Conservation (phyloP, 2,888 invertebrate species). For the Caenorhabditis doughertyi region DNA sequence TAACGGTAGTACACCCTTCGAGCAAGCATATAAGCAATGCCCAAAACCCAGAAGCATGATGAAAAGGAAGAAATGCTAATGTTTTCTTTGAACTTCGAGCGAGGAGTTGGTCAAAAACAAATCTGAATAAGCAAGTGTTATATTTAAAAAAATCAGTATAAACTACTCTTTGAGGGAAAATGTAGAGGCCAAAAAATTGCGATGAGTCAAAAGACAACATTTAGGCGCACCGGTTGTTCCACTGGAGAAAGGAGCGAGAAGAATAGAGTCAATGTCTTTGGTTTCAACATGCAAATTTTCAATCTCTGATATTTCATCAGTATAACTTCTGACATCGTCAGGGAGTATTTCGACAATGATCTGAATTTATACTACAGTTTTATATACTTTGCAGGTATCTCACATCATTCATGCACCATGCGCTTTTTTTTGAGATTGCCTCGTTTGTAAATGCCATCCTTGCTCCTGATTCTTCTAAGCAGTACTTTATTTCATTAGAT, state of each 20-base stretch:
- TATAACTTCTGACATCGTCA: slow-evolving; percentile 11
- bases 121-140: slow-evolving; percentile 42
- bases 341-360: slow-evolving; percentile 14
- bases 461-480: slow-evolving; percentile 38
- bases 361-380: not conserved
- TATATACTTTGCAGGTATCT: not conserved
- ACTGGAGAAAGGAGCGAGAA: slow-evolving; percentile 75
- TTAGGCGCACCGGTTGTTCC: slow-evolving; percentile 79
- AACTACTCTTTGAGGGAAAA: slow-evolving; percentile 73
- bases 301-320: not conserved
- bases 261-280: slow-evolving; percentile 53
- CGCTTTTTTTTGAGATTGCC: not conserved
- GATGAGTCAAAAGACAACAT: slow-evolving; percentile 78
- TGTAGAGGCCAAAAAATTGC: slow-evolving; percentile 78
- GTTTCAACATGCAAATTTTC: not conserved
- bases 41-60: slow-evolving; percentile 81
- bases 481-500: slow-evolving; percentile 52
- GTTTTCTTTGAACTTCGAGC: slow-evolving; percentile 60
- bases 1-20: slow-evolving; percentile 77
- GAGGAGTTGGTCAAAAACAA: slow-evolving; percentile 66
- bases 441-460: slow-evolving; percentile 34
- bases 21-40: slow-evolving; percentile 77
- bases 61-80: slow-evolving; percentile 78
- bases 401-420: not conserved
- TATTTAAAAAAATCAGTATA: not conserved